Evolutionary conservation across 2,888 invertebrate genomes (phyloP), one percentile per base, ranked within the genome.

Genomic region (Chouioia cunea): DNA sequence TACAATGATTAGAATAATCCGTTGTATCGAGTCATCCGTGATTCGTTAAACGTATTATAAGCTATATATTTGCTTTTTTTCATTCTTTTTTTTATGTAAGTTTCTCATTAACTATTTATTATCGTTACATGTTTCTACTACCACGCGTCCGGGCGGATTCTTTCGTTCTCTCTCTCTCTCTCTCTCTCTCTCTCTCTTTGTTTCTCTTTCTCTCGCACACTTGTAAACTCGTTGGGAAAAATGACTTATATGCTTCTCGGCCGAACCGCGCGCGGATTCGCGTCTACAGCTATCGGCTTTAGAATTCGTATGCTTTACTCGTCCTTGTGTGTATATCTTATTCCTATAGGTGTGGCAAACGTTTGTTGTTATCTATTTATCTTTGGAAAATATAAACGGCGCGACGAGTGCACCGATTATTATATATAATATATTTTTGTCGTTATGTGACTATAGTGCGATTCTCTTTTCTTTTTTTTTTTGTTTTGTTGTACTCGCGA

Each of bases 221-320:
- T 36, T 36, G 36, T 12, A 36, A n/a, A 36, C 36, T 36, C 36
- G 36, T 36, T 12, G 36, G 36, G 36, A 36, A 36, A 4, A 36
- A 36, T 36, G 36, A 10, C 36, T 36, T 36, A 10, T n/a, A n/a
- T 36, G 36, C 36, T 36, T 36, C 36, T 36, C 36, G 36, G 36
- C 36, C 36, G 36, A 36, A 36, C 36, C 36, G 36, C 36, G 36
- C 36, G 36, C 36, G 15, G 22, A 23, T 23, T 71, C 66, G 70
- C 58, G 50, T 70, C 83, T 83, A 83, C 81, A 81, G 79, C 83
- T 83, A 83, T 79, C 81, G 82, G 82, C 82, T 83, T 83, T 83
- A 83, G 83, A 83, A 83, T 83, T 83, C 79, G 81, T 83, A 83
- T 83, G 83, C 83, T 83, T 83, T 83, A 83, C 83, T 83, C 82